A percentile compares a stretch with the other conserved stretches of the same genome.
phyloP scores from a whole-genome alignment of 2,797 vertebrate species.

The Parotocinclus haroldoi region DNA sequence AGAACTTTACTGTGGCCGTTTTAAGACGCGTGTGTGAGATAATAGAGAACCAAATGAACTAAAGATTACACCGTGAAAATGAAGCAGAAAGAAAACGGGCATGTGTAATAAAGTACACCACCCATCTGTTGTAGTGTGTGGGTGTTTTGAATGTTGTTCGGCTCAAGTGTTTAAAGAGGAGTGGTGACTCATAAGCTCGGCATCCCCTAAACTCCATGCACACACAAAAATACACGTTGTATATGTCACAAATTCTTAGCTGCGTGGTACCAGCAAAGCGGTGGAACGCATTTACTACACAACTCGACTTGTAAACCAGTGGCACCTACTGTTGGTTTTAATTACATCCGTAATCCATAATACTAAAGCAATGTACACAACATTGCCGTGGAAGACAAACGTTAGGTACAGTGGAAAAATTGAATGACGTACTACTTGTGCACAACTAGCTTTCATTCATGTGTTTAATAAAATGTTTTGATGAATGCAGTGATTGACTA shows the following conservation, averaged over 20 bases:
- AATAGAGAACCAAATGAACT: not conserved
- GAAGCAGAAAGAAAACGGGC: not conserved
- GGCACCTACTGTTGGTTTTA: not conserved
- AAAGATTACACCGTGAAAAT: not conserved
- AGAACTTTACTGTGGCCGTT: no score
- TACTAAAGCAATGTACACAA: no score
- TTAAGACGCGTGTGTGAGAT: not conserved
- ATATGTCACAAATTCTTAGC: not conserved
- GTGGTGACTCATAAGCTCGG: not conserved
- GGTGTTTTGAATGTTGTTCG: not conserved
- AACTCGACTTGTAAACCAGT: not conserved
- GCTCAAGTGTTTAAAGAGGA: not conserved
- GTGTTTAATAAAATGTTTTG: no score
- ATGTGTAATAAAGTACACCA: not conserved
- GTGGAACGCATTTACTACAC: not conserved
- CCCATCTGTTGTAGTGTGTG: not conserved
- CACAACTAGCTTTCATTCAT: no score
- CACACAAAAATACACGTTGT: conserved; percentile 41
- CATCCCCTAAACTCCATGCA: conserved; percentile 2
- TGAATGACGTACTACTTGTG: no score
- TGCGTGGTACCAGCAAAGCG: no score
- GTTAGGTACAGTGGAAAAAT: no score
- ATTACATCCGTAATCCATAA: not conserved
- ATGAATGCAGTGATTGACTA: no score
- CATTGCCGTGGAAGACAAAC: no score